Evolutionary conservation across 2,113 vertebrate genomes (phyloP).

Genomic region (Argyrosomus japonicus): DNA sequence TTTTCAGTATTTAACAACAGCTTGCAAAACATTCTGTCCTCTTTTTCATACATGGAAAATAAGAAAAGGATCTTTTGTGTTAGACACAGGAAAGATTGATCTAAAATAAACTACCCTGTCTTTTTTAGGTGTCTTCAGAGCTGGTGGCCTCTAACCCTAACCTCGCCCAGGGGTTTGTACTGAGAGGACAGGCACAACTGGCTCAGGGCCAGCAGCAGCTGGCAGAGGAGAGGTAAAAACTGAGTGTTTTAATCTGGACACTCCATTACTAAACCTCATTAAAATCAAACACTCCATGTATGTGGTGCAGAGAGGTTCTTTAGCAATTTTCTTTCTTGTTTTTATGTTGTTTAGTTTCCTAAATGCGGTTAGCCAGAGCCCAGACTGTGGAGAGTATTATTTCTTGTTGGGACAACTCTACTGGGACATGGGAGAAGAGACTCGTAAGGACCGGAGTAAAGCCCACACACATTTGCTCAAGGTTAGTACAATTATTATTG

Average conservation of each 20-base stretch:
- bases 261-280: neutral
- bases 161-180: slow-evolving; percentile 83
- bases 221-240: slow-evolving; percentile 90
- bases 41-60: neutral
- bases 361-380: slow-evolving; percentile 85
- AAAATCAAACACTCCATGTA: neutral
- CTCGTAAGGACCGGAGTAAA: slow-evolving; percentile 90
- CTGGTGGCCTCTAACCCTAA: slow-evolving; percentile 85
- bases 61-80: too few relatives aligned
- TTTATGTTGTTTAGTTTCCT: slow-evolving; percentile 84
- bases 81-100: neutral
- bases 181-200: slow-evolving; percentile 85
- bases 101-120: neutral
- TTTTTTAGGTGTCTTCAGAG: slow-evolving; percentile 87
- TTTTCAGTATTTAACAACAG: neutral
- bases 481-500: slow-evolving; percentile 76
- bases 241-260: neutral
- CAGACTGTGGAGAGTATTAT: slow-evolving; percentile 88
- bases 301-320: neutral
- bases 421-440: slow-evolving; percentile 93
- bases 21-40: neutral
- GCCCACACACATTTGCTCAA: slow-evolving; percentile 92
- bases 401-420: slow-evolving; percentile 90
- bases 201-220: slow-evolving; percentile 84
- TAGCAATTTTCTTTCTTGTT: neutral